Conservation (phyloP, 2,888 invertebrate species). For the Eupithecia pulchellata region DNA sequence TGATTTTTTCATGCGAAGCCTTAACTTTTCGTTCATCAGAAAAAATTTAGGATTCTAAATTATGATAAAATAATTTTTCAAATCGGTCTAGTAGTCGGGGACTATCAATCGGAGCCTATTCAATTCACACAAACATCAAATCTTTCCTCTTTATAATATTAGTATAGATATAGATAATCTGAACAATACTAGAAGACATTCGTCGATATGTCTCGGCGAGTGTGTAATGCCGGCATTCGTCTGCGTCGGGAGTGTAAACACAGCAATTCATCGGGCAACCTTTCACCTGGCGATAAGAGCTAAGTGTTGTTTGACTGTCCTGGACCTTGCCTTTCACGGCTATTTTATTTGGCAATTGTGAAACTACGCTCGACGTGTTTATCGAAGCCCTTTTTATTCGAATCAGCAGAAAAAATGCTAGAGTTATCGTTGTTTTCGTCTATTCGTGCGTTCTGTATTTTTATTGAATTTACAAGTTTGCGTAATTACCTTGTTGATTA, state of each 20-base stretch:
- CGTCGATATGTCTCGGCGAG: neutral
- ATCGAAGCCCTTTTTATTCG: neutral
- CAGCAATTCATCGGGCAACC: constrained; percentile 71
- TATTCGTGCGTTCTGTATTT: constrained; percentile 9
- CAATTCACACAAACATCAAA: too few species aligned
- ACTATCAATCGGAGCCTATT: too few species aligned
- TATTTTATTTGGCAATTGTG: constrained; percentile 48
- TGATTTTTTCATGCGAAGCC: too few species aligned
- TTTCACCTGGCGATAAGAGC: constrained; percentile 76
- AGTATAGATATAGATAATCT: too few species aligned
- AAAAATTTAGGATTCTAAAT: too few species aligned
- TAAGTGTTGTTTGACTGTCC: constrained; percentile 66
- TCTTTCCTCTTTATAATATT: too few species aligned
- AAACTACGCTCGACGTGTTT: neutral
- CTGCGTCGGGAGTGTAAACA: constrained; percentile 63
- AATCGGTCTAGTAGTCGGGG: too few species aligned
- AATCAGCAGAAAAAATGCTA: constrained; percentile 11
- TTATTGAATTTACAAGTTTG: constrained; percentile 49
- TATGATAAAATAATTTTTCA: too few species aligned
- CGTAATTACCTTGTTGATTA: constrained; percentile 52
- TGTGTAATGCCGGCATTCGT: constrained; percentile 31
- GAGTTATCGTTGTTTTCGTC: constrained; percentile 11
- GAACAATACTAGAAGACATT: too few species aligned
- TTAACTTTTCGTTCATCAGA: too few species aligned
- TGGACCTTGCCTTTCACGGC: constrained; percentile 53